phyloP scores from a whole-genome alignment of 2,888 invertebrate genomes.

The Allygus modestus region DNA sequence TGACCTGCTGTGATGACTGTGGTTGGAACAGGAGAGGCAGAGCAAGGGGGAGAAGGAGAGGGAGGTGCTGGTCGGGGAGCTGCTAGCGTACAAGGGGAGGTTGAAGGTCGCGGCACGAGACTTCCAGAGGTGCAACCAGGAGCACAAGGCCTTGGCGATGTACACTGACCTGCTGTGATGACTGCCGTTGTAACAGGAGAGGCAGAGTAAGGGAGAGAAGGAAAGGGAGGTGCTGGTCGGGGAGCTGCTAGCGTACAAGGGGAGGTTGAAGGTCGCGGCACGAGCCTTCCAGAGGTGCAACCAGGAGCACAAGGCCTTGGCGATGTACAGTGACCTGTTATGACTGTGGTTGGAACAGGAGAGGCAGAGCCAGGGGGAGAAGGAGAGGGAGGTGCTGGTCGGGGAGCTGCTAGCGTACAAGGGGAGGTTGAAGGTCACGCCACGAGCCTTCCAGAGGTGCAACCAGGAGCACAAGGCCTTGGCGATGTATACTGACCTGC shows the following conservation, averaged over 20 bases:
- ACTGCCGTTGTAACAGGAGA: slow-evolving; percentile 77
- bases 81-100: slow-evolving; percentile 89
- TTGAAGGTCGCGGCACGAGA: slow-evolving; percentile 95
- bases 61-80: slow-evolving; percentile 86
- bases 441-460: slow-evolving; percentile 91
- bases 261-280: slow-evolving; percentile 95
- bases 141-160: slow-evolving; percentile 93
- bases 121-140: slow-evolving; percentile 90
- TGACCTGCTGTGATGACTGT: too few species aligned
- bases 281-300: slow-evolving; percentile 90
- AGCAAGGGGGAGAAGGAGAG: slow-evolving; percentile 81
- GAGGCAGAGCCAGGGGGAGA: slow-evolving; percentile 83
- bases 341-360: slow-evolving; percentile 78
- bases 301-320: slow-evolving; percentile 90
- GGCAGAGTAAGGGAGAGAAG: slow-evolving; percentile 83
- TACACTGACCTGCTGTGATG: slow-evolving; percentile 96
- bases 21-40: slow-evolving; percentile 79
- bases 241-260: slow-evolving; percentile 89
- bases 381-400: slow-evolving; percentile 80
- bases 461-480: slow-evolving; percentile 91
- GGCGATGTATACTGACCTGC: too few species aligned
- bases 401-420: slow-evolving; percentile 91
- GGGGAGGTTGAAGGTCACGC: slow-evolving; percentile 93
- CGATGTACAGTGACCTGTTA: slow-evolving; percentile 97
- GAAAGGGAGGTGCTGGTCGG: slow-evolving; percentile 83